Base-by-base conservation (phyloP, 2,888 invertebrate genomes). In the Macrostomum cliftonense region DNA sequence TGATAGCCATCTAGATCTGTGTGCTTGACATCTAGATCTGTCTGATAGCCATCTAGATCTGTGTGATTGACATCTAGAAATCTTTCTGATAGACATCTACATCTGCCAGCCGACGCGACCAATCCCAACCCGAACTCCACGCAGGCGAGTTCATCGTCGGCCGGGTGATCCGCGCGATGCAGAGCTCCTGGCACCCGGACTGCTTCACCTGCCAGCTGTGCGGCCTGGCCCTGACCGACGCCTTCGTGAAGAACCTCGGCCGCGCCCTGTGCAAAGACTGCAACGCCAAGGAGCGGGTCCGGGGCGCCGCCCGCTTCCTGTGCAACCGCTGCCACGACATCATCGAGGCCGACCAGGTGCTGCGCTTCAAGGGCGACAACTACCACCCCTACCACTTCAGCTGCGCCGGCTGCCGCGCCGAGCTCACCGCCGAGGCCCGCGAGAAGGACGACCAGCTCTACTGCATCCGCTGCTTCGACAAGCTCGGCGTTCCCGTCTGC, bases 401-500 rank as follows among this genome's bases (percentile, higher is more conserved):
- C 67, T 97, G 97, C 70, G 83, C 88, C 40, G 61, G 67, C 20
- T 76, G 76, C 63, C 68, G 67, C 73, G 20, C 81, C 12, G 97
- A 99, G 71, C 75, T 99, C 56, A 93, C 88, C 69, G 81, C 85
- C 50, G 89, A 89, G 61, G 95, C 95, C 2, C 75, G 97, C 51
- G 95, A 97, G 74, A 89, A 97, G 49, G 82, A 85, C 65, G 81
- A 85, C 61, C 93, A 95, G 63, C 73, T 99, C 49, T 97, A 93
- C 72, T 97, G 97, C 67, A 77, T 97, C 56, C 79, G 95, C 48
- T 97, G 95, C 67, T 93, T 95, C 66, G 95, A 95, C 71, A 93
- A 95, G 75, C 95, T 97, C 93, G 95, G 95, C 28, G 91, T 99
- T 56, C 95, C 97, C n/a, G 97, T 99, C 59, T 99, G 97, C 71